These are phyloP conservation scores for Hafferia zeledoni DNA, from an alignment of 2,797 vertebrate genomes.

Conservation along the genomic window DNA sequence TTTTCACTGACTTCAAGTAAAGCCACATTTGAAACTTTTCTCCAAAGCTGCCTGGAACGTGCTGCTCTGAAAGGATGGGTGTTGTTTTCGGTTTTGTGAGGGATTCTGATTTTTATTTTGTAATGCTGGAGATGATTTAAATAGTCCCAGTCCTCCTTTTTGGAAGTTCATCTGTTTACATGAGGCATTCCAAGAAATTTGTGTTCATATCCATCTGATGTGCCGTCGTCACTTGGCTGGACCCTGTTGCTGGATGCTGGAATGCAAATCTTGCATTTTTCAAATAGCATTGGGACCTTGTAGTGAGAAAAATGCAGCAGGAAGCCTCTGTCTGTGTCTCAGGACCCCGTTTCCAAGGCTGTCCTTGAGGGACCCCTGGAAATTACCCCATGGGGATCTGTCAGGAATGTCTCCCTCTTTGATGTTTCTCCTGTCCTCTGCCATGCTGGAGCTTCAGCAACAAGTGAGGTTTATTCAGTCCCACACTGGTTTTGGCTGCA, in stretches of 20 bases:
- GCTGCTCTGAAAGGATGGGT: neutral
- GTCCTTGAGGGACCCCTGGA: neutral
- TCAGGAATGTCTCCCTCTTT: neutral
- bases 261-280: slow-evolving; percentile 52
- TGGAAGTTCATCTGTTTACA: slow-evolving; percentile 51
- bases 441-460: neutral
- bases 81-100: neutral
- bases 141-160: slow-evolving; percentile 25
- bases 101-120: slow-evolving; percentile 20
- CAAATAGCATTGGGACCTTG: neutral
- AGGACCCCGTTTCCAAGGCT: neutral
- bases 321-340: neutral
- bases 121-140: slow-evolving; percentile 22
- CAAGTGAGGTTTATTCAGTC: neutral
- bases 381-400: neutral
- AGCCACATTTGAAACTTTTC: neutral
- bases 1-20: neutral
- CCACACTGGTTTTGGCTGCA: neutral
- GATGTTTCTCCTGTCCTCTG: neutral
- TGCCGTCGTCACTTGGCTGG: neutral
- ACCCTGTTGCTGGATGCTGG: neutral
- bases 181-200: neutral
- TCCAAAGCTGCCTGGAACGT: neutral
- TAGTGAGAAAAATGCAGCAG: slow-evolving; percentile 6
- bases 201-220: neutral